Evolutionary conservation across 2,888 invertebrate genomes (phyloP), one percentile per base, ranked within the genome.

Genomic region (Ferdinandea cuprea): DNA sequence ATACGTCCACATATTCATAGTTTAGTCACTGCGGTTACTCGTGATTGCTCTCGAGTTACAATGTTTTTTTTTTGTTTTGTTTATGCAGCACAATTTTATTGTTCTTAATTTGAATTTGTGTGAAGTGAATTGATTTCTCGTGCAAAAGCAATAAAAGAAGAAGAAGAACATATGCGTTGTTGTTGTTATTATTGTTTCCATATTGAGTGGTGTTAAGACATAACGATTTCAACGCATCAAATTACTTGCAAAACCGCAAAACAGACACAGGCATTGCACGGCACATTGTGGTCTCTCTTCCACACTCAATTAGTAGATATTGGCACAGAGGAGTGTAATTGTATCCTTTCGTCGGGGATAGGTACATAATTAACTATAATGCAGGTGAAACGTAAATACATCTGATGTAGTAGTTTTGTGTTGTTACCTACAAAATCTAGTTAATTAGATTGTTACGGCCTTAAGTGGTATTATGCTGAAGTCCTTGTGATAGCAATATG

Each of bases 221-320:
- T 52, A 44, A 40, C 52, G 50, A 72, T 56, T 44, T 50, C 58
- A 59, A 56, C 48, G 68, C 59, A 61, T 76, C 59, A 59, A 76
- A 68, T 68, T 76, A 76, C 68, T 68, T 76, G 52, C 13, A 61
- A 68, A 76, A 76, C 68, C 68, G 28, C 68, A 68, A 46, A n/a
- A n/a, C n/a, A n/a, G n/a, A n/a, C n/a, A n/a, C n/a, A n/a, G n/a
- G n/a, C n/a, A n/a, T n/a, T n/a, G n/a, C n/a, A 30, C 30, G 50
- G 58, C 44, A 13, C 17, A 13, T 11, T 76, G 76, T 32, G 76
- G 68, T 76, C 52, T 21, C 52, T 21, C 35, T 48, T 66, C 30
- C 9, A 25, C 58, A 66, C 42, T 66, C 66, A 66, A 74, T 66
- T 65, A 74, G 58, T 13, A 13, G 13, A 8, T 25, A 32, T 21